phyloP scores from a whole-genome alignment of 2,888 invertebrate genomes.

The Coecobrya sp. region DNA sequence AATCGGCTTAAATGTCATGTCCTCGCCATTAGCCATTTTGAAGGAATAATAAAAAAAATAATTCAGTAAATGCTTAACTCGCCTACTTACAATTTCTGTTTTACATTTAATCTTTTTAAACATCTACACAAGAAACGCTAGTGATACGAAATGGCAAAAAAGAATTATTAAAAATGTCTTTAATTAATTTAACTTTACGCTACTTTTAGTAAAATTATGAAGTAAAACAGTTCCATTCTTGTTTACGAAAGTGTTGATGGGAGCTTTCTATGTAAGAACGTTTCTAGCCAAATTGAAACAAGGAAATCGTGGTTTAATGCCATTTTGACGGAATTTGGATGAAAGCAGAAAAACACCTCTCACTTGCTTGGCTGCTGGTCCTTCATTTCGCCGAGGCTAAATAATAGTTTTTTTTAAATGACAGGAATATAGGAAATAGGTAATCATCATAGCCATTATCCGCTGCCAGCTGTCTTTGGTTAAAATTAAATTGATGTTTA shows the following conservation, averaged over 20 bases:
- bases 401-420: background rate
- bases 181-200: background rate
- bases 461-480: conserved; percentile 57
- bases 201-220: background rate
- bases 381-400: background rate
- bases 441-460: conserved; percentile 31
- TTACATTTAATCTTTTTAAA: background rate
- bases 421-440: conserved; percentile 20
- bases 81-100: background rate
- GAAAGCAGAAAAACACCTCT: background rate
- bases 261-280: background rate
- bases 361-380: conserved; percentile 18
- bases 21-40: too few relatives aligned
- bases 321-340: conserved; percentile 69
- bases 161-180: background rate
- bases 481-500: conserved; percentile 10
- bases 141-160: background rate
- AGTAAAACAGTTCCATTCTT: background rate
- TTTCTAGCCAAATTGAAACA: conserved; percentile 24
- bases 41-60: too few relatives aligned
- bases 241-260: background rate
- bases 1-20: background rate
- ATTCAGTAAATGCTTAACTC: background rate
- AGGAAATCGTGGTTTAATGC: conserved; percentile 59
- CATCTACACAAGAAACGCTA: conserved; percentile 1